phyloP scores from a whole-genome alignment of 2,113 vertebrate genomes.

The Ceratotherium simum region DNA sequence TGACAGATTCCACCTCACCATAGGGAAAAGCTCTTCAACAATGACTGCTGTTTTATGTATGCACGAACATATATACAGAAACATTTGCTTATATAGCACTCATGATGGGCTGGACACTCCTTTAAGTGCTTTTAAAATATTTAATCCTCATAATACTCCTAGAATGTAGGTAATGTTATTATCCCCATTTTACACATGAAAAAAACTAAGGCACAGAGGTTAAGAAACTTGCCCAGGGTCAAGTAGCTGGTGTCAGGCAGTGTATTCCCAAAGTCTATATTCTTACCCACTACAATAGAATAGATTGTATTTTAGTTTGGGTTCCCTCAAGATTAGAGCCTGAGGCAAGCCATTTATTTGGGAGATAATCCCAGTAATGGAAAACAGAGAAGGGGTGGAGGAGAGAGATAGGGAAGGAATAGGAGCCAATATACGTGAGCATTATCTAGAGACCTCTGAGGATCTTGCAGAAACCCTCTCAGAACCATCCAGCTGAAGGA shows the following conservation, averaged over 20 bases:
- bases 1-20: neutral
- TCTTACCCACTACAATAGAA: neutral
- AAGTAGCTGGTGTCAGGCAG: neutral
- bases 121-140: neutral
- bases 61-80: fast-evolving
- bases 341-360: neutral
- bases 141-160: neutral
- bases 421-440: neutral
- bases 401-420: neutral
- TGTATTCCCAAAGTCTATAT: neutral
- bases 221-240: neutral
- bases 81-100: neutral
- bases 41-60: neutral
- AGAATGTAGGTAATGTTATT: neutral
- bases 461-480: neutral
- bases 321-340: neutral
- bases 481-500: neutral
- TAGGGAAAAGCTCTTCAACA: neutral
- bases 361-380: neutral
- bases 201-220: neutral
- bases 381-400: neutral
- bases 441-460: neutral
- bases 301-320: neutral
- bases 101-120: neutral
- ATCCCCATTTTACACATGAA: neutral